These are phyloP conservation scores for Eleutherodactylus coqui DNA, from an alignment of 2,797 vertebrate genomes.

Conservation along the genomic window DNA sequence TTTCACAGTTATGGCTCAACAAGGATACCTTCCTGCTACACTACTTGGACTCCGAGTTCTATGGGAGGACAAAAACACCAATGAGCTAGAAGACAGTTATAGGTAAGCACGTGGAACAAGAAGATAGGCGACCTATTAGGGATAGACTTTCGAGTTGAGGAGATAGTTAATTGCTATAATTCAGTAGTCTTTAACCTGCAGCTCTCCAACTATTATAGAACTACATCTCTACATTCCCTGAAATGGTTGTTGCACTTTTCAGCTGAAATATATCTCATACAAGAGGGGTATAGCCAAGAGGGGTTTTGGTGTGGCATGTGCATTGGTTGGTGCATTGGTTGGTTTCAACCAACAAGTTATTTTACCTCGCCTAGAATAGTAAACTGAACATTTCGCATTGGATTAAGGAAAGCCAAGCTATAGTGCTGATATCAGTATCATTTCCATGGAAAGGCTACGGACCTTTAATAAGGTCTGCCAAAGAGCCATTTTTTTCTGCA, in stretches of 20 bases:
- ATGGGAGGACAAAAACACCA: conserved; percentile 46
- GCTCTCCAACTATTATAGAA: background rate
- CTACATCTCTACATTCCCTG: background rate
- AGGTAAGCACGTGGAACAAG: conserved; percentile 41
- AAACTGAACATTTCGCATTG: background rate
- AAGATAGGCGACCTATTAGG: background rate
- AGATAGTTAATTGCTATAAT: background rate
- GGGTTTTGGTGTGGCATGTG: background rate
- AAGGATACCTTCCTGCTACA: conserved; percentile 38
- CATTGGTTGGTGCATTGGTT: background rate
- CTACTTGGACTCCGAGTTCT: background rate
- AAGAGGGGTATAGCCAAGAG: background rate
- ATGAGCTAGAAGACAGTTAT: conserved; percentile 57
- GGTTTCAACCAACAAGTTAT: background rate
- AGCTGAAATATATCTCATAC: background rate
- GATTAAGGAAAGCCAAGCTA: background rate
- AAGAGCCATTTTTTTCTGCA: background rate
- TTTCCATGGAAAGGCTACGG: background rate
- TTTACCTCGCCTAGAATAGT: background rate
- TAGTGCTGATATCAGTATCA: background rate
- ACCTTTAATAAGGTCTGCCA: background rate
- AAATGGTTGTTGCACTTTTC: background rate
- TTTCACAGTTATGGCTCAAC: conserved; percentile 50
- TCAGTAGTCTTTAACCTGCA: background rate
- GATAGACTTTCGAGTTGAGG: background rate